Conservation (phyloP, 2,113 vertebrate genomes). For the Mormyrus lacerda region DNA sequence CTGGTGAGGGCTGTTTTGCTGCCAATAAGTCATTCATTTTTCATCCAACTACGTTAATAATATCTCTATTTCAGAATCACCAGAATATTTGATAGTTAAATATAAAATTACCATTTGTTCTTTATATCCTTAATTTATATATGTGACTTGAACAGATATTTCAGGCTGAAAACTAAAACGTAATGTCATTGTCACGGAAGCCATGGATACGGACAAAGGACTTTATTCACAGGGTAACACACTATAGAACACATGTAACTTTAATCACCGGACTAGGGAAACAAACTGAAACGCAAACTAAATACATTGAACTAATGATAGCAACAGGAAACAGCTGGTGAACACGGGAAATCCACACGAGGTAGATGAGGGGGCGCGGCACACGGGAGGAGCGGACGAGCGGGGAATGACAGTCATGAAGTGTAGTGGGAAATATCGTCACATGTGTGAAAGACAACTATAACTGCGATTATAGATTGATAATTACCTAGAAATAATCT, state of each 20-base stretch:
- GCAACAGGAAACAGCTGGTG: too few relatives aligned
- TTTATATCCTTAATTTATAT: neutral
- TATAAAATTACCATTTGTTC: neutral
- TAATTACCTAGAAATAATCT: neutral
- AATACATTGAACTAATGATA: too few relatives aligned
- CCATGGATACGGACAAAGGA: too few relatives aligned
- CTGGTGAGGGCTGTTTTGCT: constrained; percentile 47
- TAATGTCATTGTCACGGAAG: too few relatives aligned
- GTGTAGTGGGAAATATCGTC: neutral
- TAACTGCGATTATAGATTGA: neutral
- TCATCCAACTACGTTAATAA: neutral
- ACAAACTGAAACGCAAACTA: too few relatives aligned
- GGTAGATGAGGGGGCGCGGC: too few relatives aligned
- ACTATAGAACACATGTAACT: too few relatives aligned
- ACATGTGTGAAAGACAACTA: neutral
- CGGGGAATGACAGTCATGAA: too few relatives aligned
- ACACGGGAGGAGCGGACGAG: too few relatives aligned
- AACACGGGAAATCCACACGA: too few relatives aligned
- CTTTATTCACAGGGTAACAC: too few relatives aligned
- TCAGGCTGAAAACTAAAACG: neutral
- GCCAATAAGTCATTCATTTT: neutral
- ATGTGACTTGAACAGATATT: neutral
- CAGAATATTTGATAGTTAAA: neutral
- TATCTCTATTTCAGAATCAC: neutral
- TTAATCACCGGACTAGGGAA: too few relatives aligned